Evolutionary conservation across 2,113 vertebrate genomes (phyloP).

Genomic region (Grantiella picta): DNA sequence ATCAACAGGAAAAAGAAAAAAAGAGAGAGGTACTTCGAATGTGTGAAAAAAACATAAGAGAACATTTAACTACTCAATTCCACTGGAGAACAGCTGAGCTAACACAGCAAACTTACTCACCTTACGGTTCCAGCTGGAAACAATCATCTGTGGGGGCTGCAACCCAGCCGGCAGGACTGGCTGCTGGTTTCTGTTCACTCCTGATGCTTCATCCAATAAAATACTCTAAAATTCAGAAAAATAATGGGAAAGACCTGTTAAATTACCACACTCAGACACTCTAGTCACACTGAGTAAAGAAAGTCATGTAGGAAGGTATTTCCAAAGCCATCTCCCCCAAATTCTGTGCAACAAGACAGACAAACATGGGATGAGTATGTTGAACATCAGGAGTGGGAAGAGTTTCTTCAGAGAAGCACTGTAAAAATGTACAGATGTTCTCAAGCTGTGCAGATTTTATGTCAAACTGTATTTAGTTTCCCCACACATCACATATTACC

Average conservation of each 20-base stretch:
- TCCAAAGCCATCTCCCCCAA: background rate
- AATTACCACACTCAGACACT: background rate
- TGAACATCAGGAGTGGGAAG: background rate
- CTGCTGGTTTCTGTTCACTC: conserved; percentile 87
- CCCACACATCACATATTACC: background rate
- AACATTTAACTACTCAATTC: background rate
- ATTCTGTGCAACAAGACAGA: background rate
- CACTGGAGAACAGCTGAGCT: background rate
- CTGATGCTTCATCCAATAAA: conserved; percentile 90
- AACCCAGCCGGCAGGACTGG: conserved; percentile 89
- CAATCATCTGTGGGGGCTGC: conserved; percentile 86
- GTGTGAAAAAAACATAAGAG: accelerated
- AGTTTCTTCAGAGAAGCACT: background rate
- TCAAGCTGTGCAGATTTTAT: background rate
- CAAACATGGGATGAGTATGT: background rate
- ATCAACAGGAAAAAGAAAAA: background rate
- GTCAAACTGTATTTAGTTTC: background rate
- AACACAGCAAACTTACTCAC: conserved; percentile 59
- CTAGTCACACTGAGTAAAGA: background rate
- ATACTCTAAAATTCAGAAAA: conserved; percentile 80
- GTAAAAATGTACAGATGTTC: background rate
- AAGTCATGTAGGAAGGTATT: background rate
- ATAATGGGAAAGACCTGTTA: background rate
- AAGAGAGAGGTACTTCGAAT: background rate
- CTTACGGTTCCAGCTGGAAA: conserved; percentile 99